Evolutionary conservation across 2,797 vertebrate species (phyloP).

Genomic region (Betta splendens): DNA sequence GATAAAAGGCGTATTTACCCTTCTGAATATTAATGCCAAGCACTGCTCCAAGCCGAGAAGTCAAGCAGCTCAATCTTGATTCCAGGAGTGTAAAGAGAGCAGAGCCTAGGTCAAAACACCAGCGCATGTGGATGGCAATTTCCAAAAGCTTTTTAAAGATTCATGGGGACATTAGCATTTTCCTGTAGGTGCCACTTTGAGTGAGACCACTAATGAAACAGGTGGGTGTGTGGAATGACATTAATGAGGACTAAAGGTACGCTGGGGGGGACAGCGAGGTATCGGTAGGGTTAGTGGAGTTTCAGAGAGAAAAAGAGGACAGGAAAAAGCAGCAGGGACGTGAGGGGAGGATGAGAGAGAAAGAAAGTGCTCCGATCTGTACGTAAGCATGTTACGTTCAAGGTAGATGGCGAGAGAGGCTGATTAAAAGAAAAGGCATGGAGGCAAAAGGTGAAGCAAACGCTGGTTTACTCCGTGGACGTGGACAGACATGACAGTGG

Average conservation of each 20-base stretch:
- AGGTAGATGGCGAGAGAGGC: neutral
- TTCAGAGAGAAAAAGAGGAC: constrained; percentile 2
- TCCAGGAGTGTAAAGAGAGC: constrained; percentile 49
- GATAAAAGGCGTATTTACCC: constrained; percentile 63
- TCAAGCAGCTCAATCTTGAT: constrained; percentile 53
- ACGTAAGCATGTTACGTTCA: too few relatives aligned
- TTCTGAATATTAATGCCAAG: constrained; percentile 69
- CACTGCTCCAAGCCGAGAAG: constrained; percentile 53
- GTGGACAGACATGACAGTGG: neutral
- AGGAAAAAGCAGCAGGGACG: too few relatives aligned
- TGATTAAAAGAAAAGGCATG: neutral
- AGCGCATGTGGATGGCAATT: constrained; percentile 61
- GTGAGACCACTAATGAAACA: constrained; percentile 54
- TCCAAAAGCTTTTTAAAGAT: constrained; percentile 71
- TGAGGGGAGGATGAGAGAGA: neutral
- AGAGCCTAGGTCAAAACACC: constrained; percentile 64
- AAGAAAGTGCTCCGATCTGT: too few relatives aligned
- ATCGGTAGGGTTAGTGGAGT: neutral
- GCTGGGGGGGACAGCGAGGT: constrained; percentile 12
- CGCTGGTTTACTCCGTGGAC: neutral
- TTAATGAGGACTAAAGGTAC: constrained; percentile 37
- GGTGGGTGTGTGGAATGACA: constrained; percentile 41
- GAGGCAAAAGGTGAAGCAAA: neutral
- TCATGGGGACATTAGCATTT: constrained; percentile 75
- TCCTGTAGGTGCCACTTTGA: constrained; percentile 44